Conservation (phyloP, 2,888 invertebrate species). For the Phyto melanocephala region DNA sequence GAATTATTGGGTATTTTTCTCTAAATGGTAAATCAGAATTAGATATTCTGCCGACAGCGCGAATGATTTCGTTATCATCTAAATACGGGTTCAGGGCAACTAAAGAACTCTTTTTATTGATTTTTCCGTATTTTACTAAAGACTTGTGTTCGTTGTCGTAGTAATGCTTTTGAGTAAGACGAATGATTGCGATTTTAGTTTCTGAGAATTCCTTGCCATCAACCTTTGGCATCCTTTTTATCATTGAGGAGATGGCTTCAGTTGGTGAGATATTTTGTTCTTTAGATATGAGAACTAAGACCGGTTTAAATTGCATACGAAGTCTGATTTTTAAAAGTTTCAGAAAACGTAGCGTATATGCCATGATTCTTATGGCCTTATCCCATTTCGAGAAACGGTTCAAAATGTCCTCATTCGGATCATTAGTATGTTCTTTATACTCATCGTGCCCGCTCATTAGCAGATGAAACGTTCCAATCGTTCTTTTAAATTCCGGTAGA, state of each 20-base stretch:
- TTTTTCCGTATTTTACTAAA: not conserved
- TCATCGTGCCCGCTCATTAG: not conserved
- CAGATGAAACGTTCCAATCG: not conserved
- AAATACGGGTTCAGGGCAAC: not conserved
- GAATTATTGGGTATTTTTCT: not conserved
- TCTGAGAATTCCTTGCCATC: not conserved
- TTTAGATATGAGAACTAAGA: not conserved
- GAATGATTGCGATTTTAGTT: not conserved
- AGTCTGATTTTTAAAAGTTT: no score
- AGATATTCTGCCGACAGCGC: not conserved
- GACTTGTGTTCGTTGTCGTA: not conserved
- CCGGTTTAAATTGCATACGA: no score
- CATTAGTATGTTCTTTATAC: not conserved
- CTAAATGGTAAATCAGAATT: not conserved
- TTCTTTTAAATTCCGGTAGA: not conserved
- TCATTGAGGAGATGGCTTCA: not conserved
- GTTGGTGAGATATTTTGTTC: not conserved
- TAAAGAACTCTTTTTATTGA: not conserved
- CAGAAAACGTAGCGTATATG: no score
- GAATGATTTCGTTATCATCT: not conserved
- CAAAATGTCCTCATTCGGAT: no score
- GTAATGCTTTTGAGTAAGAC: not conserved
- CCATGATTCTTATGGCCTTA: no score
- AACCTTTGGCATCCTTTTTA: no score
- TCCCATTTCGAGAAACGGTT: no score